Base-by-base conservation (phyloP, 2,797 vertebrate species). In the Cheirogaleus major region DNA sequence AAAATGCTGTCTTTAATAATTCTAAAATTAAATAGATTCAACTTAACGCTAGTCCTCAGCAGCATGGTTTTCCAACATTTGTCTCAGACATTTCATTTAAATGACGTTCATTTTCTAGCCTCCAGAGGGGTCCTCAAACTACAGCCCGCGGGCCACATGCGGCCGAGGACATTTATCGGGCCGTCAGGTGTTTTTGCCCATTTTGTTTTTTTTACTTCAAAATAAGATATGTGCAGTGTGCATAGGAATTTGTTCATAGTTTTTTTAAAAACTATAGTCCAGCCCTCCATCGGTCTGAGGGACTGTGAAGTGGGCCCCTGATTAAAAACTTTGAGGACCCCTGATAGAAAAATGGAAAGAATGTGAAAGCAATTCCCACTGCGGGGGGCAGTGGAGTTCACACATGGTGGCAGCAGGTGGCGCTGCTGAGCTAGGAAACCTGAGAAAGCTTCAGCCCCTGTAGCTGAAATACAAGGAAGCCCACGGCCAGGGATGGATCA, bases 391-490 rank as follows among this genome's bases (percentile, higher is more conserved):
- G 57, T 3, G 35, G 27, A 93, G 15, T 11, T 12, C 4, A 0
- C 27, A 14, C 7, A 17, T 5, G 41, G 25, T 20, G 52, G 45
- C 97, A 96, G 95, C 73, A 97, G 96, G 67, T 96, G 97, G 95
- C 97, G 90, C 86, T 96, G 94, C 86, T 91, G 95, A 93, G 97
- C 94, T 96, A 76, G 79, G 20, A 61, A 90, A 52, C 43, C 41
- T 4, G 38, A 18, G 41, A n/a, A 10, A 22, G 17, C 17, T 63
- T 75, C 43, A 15, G 7, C 14, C 2, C 22, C 22, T 50, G 0
- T 6, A 5, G 25, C 30, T 69, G 93, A 78, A 65, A 65, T 32
- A 27, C 38, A 30, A 50, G 12, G 9, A 2, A 25, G 32, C 45
- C 35, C 32, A 61, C 22, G 67, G 67, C 55, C 41, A 32, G 13